Conservation (phyloP, 2,888 invertebrate species). For the Amblyjoppa fuscipennis region DNA sequence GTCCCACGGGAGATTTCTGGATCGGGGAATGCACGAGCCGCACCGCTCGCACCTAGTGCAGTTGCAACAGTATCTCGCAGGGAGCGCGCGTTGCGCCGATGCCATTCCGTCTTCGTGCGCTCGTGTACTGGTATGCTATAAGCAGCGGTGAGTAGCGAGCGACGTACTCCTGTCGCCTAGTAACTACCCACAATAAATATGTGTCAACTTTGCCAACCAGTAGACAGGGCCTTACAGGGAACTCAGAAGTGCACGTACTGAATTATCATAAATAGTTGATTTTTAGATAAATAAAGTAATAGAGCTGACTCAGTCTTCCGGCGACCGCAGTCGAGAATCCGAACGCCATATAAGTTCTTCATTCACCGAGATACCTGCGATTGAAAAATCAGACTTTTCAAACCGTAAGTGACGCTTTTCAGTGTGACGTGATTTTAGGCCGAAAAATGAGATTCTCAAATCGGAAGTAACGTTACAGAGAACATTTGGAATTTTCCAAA, state of each 20-base stretch:
- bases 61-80: neutral
- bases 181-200: slow-evolving; percentile 64
- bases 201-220: slow-evolving; percentile 50
- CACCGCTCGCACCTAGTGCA: slow-evolving; percentile 4
- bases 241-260: slow-evolving; percentile 16
- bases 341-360: slow-evolving; percentile 1
- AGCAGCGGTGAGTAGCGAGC: slow-evolving; percentile 29
- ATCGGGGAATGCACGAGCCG: slow-evolving; percentile 45
- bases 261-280: slow-evolving; percentile 58
- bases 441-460: no score
- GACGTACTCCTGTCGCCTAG: slow-evolving; percentile 47
- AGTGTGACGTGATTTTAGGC: no score
- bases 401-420: no score
- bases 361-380: neutral
- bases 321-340: neutral
- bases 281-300: slow-evolving; percentile 3
- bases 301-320: neutral
- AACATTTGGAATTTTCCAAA: no score
- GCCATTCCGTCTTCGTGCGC: slow-evolving; percentile 37
- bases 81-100: neutral
- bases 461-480: no score
- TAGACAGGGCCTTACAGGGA: slow-evolving; percentile 18
- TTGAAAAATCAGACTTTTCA: no score
- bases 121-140: slow-evolving; percentile 22
- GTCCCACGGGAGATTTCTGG: slow-evolving; percentile 62